These are phyloP conservation scores for Diarsia rubi DNA, from an alignment of 2,888 invertebrate genomes.

Conservation along the genomic window DNA sequence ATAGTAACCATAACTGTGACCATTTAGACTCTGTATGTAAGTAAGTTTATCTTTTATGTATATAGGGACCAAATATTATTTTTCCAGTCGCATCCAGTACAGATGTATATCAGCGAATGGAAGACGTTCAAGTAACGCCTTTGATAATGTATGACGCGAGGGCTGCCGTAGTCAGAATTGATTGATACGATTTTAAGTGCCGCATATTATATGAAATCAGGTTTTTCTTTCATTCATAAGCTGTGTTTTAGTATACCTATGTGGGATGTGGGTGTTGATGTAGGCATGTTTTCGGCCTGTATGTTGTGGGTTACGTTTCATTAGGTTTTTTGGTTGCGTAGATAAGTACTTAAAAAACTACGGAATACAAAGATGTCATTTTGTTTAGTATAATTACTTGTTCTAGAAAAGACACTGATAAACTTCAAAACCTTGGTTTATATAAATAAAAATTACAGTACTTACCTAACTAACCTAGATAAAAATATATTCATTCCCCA, in stretches of 20 bases:
- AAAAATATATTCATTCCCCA: background rate
- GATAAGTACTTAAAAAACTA: background rate
- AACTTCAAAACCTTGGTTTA: background rate
- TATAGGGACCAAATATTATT: too few relatives aligned
- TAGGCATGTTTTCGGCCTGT: conserved; percentile 15
- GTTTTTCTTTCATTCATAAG: conserved; percentile 62
- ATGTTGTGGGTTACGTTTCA: background rate
- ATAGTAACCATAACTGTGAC: too few relatives aligned
- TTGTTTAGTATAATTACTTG: background rate
- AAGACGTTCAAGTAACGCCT: conserved; percentile 73
- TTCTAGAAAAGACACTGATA: background rate
- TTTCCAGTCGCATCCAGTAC: conserved; percentile 52
- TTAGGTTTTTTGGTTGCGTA: background rate
- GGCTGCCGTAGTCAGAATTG: conserved; percentile 70
- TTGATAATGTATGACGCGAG: conserved; percentile 72
- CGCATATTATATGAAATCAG: conserved; percentile 61
- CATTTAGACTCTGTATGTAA: too few relatives aligned
- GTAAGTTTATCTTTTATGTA: too few relatives aligned
- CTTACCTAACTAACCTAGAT: background rate
- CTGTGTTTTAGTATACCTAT: conserved; percentile 41
- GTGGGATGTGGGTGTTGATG: conserved; percentile 22
- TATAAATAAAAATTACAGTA: too few relatives aligned
- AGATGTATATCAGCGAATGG: conserved; percentile 59
- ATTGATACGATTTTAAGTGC: conserved; percentile 76
- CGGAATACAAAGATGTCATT: background rate